These are phyloP conservation scores for Caloenas nicobarica DNA, from an alignment of 2,113 vertebrate genomes.

Conservation along the genomic window DNA sequence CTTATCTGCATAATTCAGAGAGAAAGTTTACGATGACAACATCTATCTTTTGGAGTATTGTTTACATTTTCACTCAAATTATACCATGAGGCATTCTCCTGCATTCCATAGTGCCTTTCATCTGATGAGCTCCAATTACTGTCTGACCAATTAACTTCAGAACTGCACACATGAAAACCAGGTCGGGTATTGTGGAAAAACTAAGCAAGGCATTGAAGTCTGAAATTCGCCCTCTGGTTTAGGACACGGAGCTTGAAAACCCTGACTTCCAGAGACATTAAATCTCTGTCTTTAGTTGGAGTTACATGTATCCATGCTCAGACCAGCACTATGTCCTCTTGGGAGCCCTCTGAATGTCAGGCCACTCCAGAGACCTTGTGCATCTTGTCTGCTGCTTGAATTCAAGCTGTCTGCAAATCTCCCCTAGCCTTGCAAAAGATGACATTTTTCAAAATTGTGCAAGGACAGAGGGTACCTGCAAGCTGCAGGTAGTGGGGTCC, in stretches of 20 bases:
- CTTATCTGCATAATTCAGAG: slow-evolving; percentile 21
- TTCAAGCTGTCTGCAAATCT: slow-evolving; percentile 3
- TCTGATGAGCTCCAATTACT: background rate
- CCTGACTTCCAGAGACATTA: background rate
- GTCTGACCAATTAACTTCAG: slow-evolving; percentile 31
- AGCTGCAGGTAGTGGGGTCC: background rate
- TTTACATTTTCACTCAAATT: slow-evolving; percentile 34
- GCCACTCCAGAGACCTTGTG: background rate
- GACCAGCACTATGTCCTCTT: background rate
- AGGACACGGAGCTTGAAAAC: slow-evolving; percentile 11
- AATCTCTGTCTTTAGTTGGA: background rate
- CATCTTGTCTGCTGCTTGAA: background rate
- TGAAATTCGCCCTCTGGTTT: slow-evolving; percentile 18
- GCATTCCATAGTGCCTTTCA: slow-evolving; percentile 49
- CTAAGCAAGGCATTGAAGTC: background rate
- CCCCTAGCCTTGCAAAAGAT: background rate
- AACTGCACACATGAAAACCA: background rate
- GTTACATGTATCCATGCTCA: background rate
- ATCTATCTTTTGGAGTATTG: background rate
- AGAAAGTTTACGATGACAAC: background rate
- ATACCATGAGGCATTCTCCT: slow-evolving; percentile 20
- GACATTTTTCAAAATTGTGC: slow-evolving; percentile 6
- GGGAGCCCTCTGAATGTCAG: background rate
- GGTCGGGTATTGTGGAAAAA: background rate
- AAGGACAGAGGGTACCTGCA: background rate